Evolutionary conservation across 2,888 invertebrate genomes (phyloP), one percentile per base, ranked within the genome.

Genomic region (Drosophila limbata): DNA sequence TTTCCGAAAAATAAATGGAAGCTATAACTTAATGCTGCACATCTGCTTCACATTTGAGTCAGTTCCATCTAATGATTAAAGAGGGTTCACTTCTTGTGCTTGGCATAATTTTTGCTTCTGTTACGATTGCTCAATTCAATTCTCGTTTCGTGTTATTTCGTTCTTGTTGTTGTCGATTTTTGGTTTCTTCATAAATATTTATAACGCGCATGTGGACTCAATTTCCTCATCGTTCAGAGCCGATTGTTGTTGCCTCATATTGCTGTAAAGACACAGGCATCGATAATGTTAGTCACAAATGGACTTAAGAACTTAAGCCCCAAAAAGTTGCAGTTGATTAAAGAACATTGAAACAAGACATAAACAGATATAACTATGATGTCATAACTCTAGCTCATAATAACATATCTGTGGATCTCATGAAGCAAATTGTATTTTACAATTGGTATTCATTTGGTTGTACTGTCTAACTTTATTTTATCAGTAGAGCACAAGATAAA

Each of bases 31-130:
- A 50, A 59, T 57, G 53, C 51, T 57, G 50, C 67, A 74, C 84
- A 85, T 85, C 69, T 85, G 86, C 63, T 88, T 85, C 77, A 75
- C 77, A 85, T 84, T 84, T 68, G 77, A 68, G 33, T 59, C 63
- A 51, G 67, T 68, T 81, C n/a, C 53, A 63, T 65, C 21, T 15
- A 64, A 62, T 55, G 39, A 40, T 55, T 66, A 21, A 63, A 33
- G 55, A 44, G 44, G 19, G 33, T 57, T 68, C 62, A 53, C 48
- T 67, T 74, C 47, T 62, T 63, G 56, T 59, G 57, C 52, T 70
- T 77, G 75, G 79, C 77, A 74, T 68, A 57, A 64, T 73, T 61
- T 66, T 64, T 59, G 52, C 45, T 55, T 66, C 61, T 63, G 45
- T 42, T 56, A 45, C 40, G 51, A 66, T 72, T 72, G 31, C 65